These are phyloP conservation scores for Drosophila putrida DNA, from an alignment of 2,888 invertebrate species.

Conservation along the genomic window DNA sequence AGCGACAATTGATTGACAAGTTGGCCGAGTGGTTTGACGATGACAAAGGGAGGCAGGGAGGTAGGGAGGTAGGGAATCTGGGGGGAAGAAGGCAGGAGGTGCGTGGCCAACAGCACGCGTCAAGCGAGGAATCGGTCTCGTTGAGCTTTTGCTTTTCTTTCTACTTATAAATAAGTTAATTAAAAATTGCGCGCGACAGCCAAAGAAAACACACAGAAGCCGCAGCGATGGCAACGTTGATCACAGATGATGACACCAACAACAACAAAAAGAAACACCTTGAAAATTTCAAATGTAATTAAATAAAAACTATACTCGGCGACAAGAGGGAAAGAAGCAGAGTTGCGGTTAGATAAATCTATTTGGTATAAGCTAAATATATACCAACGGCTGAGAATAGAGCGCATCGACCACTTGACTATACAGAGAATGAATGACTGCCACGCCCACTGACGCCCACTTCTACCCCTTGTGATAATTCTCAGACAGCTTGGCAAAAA, in stretches of 20 bases:
- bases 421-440: not conserved
- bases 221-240: slow-evolving; percentile 40
- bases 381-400: slow-evolving; percentile 1
- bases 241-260: slow-evolving; percentile 37
- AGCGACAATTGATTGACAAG: slow-evolving; percentile 75
- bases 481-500: slow-evolving; percentile 6
- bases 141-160: slow-evolving; percentile 42
- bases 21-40: slow-evolving; percentile 59
- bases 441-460: not conserved
- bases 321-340: not conserved
- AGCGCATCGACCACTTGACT: slow-evolving; percentile 1
- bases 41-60: not conserved
- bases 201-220: slow-evolving; percentile 19
- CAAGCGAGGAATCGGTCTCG: slow-evolving; percentile 27
- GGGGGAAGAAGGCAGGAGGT: slow-evolving; percentile 3
- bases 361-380: slow-evolving; percentile 21
- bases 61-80: not conserved
- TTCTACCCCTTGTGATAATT: slow-evolving; percentile 17
- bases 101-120: slow-evolving; percentile 58
- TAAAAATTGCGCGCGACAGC: slow-evolving; percentile 63
- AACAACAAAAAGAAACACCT: slow-evolving; percentile 46
- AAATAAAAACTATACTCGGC: slow-evolving; percentile 46
- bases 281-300: slow-evolving; percentile 71
- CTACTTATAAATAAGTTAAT: slow-evolving; percentile 74
- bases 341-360: slow-evolving; percentile 9